Evolutionary conservation across 2,797 vertebrate genomes (phyloP), one percentile per base, ranked within the genome.

Genomic region (Chaunax sp.): DNA sequence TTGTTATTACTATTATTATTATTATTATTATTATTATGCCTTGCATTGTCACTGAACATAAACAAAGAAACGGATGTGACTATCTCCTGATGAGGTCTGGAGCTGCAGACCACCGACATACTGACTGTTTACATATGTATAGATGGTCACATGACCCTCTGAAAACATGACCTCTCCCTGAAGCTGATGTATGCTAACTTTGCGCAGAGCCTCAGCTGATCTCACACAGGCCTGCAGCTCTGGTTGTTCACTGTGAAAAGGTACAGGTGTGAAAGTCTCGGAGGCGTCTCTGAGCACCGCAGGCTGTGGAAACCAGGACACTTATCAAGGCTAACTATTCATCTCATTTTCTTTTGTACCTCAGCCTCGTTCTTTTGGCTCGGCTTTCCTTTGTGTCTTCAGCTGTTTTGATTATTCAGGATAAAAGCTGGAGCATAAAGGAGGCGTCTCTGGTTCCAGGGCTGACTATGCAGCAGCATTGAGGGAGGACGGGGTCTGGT

Each of bases 271-370:
- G 64, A 58, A 56, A 54, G 47, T 72, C 77, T 71, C 51, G 5
- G 23, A n/a, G 19, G 69, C 28, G 64, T 66, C 23, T 5, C 60
- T 11, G 52, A 47, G 41, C 5, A 15, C 62, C 16, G 0, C 37
- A 2, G 35, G 40, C 66, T 62, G 80, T 84, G 84, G 87, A 88
- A 90, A 89, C 74, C 75, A 84, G 87, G 88, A 43, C 88, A 75
- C 19, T n/a, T 76, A 74, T 89, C 46, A 73, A 54, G 87, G 85
- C 67, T 66, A 77, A 57, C 64, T 49, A 74, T 85, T 90, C 80
- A 77, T 64, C 60, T 43, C 14, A 3, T 9, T 6, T 41, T 18
- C 69, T 26, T 75, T 83, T 88, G 59, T 88, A 16, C 15, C 18
- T 25, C 20, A 8, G 64, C 50, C 58, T 62, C 1, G 16, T 84